phyloP scores from a whole-genome alignment of 1,140 invertebrate genomes.

The Rhyzopertha dominica region DNA sequence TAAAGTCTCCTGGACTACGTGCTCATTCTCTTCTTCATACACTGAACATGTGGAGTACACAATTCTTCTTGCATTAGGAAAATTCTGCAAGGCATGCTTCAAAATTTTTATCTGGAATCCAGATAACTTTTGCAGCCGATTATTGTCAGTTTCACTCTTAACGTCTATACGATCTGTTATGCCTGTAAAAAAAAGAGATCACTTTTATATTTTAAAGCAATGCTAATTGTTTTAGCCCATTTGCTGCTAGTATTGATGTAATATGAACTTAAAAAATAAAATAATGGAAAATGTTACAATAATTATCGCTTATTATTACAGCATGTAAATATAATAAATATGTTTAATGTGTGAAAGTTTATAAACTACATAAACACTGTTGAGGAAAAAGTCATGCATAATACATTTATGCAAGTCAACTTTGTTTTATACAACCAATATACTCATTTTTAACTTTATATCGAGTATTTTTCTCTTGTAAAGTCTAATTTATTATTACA shows the following conservation, averaged over 20 bases:
- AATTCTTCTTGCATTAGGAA: conserved; percentile 77
- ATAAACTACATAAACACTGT: no score
- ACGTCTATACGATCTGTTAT: conserved; percentile 49
- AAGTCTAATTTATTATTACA: no score
- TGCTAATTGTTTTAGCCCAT: not conserved
- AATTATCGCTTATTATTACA: no score
- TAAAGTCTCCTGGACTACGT: conserved; percentile 68
- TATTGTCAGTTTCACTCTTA: conserved; percentile 36
- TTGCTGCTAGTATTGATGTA: not conserved
- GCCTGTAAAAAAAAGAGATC: conserved; percentile 21
- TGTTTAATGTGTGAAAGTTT: no score
- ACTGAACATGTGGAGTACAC: conserved; percentile 96
- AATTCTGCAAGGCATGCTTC: conserved; percentile 74
- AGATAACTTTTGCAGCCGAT: conserved; percentile 65
- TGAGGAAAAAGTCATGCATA: no score
- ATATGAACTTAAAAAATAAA: no score
- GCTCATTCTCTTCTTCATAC: conserved; percentile 87
- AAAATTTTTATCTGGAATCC: conserved; percentile 82
- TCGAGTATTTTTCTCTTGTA: no score
- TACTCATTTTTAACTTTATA: no score
- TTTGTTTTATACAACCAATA: no score
- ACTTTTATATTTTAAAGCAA: not conserved
- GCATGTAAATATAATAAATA: no score
- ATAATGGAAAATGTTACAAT: no score
- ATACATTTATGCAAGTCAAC: no score